Percentiles rank a stretch among this genome's conserved stretches.
Conservation (phyloP, 2,113 vertebrate species). For the Erpornis zantholeuca region DNA sequence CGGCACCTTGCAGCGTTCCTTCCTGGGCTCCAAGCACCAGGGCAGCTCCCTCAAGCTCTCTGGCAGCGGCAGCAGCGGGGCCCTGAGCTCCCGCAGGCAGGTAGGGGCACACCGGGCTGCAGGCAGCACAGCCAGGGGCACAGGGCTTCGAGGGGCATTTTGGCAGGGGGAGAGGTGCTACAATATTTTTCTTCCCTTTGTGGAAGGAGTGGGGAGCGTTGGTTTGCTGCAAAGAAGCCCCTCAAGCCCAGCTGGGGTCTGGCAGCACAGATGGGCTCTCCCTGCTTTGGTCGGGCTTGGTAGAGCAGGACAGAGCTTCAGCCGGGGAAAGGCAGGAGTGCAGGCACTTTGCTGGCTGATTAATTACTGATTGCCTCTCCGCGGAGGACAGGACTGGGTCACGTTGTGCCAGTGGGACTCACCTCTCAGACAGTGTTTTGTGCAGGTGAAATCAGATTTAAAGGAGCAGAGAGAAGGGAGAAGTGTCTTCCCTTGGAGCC, state of each 20-base stretch:
- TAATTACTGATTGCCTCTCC: not conserved
- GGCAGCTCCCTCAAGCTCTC: constrained; percentile 60
- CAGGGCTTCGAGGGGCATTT: not conserved
- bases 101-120: constrained; percentile 43
- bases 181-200: not conserved
- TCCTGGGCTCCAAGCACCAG: constrained; percentile 69
- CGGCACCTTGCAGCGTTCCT: constrained; percentile 11
- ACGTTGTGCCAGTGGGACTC: fast-evolving
- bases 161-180: not conserved
- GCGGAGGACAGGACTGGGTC: not conserved
- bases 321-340: not conserved
- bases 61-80: constrained; percentile 54
- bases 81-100: constrained; percentile 79
- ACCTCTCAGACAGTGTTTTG: not conserved
- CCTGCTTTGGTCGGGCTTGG: not conserved
- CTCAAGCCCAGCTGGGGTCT: not conserved
- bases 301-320: not conserved
- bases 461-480: not conserved
- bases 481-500: not conserved
- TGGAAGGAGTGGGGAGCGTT: not conserved
- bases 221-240: not conserved
- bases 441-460: not conserved
- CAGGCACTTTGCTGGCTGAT: not conserved
- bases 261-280: not conserved
- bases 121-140: not conserved